These are phyloP conservation scores for Dryobota labecula DNA, from an alignment of 2,888 invertebrate genomes.

Conservation along the genomic window DNA sequence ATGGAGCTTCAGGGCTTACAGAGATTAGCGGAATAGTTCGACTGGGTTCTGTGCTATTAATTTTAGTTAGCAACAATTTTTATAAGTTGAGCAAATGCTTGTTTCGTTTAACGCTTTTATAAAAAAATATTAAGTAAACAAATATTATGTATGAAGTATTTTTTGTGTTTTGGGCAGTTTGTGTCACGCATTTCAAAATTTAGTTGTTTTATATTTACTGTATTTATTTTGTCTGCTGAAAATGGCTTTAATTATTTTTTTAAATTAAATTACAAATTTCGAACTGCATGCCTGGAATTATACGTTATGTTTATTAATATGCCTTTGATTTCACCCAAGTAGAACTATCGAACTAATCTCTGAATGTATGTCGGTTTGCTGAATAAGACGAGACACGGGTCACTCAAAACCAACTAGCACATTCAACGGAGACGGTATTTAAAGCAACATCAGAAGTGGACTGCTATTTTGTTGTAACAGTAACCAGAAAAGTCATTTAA, in stretches of 20 bases:
- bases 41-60: constrained; percentile 34
- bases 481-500: constrained; percentile 9
- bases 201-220: background rate
- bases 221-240: constrained; percentile 9
- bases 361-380: constrained; percentile 25
- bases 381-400: constrained; percentile 17
- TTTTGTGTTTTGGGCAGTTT: constrained; percentile 8
- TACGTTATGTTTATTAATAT: constrained; percentile 37
- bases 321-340: constrained; percentile 45
- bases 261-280: background rate
- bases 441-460: constrained; percentile 13
- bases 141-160: background rate
- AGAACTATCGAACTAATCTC: constrained; percentile 62
- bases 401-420: constrained; percentile 3
- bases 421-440: constrained; percentile 38
- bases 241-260: background rate
- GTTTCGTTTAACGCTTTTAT: constrained; percentile 39
- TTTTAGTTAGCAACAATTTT: constrained; percentile 15
- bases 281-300: constrained; percentile 46
- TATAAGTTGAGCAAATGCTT: constrained; percentile 29
- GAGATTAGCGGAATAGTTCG: constrained; percentile 62
- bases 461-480: constrained; percentile 21
- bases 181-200: constrained; percentile 2
- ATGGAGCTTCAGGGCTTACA: constrained; percentile 20
- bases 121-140: constrained; percentile 23